Conservation (phyloP, 2,113 vertebrate genomes). For the Scalopus aquaticus region DNA sequence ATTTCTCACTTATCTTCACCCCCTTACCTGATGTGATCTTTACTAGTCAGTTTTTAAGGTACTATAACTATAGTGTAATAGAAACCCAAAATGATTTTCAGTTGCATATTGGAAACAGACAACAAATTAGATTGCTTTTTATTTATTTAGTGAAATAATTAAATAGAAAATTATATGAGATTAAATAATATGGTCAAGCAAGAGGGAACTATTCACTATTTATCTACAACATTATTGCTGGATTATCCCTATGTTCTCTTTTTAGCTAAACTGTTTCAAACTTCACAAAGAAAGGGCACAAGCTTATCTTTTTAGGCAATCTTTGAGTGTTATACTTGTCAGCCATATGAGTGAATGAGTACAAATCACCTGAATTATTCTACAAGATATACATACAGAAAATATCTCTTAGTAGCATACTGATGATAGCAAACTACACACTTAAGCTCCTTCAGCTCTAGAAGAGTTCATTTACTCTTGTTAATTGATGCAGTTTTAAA, state of each 20-base stretch:
- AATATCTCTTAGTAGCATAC: neutral
- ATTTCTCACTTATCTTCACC: neutral
- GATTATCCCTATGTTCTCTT: neutral
- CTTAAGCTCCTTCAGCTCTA: neutral
- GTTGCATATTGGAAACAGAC: neutral
- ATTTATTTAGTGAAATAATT: neutral
- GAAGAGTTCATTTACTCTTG: constrained; percentile 25
- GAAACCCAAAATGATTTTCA: neutral
- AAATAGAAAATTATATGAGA: neutral
- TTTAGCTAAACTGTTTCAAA: constrained; percentile 24
- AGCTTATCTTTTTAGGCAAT: neutral
- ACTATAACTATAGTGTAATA: neutral
- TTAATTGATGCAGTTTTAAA: constrained; percentile 54
- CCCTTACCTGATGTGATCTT: neutral
- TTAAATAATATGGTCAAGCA: neutral
- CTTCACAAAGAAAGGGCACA: neutral
- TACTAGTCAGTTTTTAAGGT: neutral
- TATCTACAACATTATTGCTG: neutral
- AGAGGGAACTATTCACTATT: neutral
- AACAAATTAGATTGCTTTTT: neutral
- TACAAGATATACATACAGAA: constrained; percentile 29
- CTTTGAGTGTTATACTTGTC: constrained; percentile 49
- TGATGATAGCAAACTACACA: neutral
- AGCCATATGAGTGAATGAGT: neutral
- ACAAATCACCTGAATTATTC: constrained; percentile 51